Conservation (phyloP, 2,797 vertebrate genomes). For the Arrhamphus sclerolepis region DNA sequence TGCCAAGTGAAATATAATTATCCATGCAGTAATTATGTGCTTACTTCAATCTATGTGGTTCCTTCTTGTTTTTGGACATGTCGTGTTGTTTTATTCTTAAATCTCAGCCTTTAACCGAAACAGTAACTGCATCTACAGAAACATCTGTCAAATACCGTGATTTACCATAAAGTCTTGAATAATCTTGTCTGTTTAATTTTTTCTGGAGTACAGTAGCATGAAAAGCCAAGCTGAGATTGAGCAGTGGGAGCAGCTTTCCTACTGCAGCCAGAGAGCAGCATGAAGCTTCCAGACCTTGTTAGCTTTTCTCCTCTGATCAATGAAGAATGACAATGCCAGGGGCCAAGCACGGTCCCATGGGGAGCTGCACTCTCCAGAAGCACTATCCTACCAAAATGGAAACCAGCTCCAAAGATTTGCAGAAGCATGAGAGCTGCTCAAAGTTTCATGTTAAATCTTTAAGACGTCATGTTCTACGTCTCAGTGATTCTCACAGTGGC, state of each 20-base stretch:
- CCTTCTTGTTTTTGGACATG: too few species aligned
- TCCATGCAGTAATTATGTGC: too few species aligned
- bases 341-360: constrained; percentile 60
- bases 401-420: constrained; percentile 36
- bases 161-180: constrained; percentile 26
- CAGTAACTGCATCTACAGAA: background rate
- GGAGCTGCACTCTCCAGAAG: constrained; percentile 51
- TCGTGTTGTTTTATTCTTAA: too few species aligned
- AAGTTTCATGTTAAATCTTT: constrained; percentile 54
- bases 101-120: background rate
- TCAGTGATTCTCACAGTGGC: constrained; percentile 6
- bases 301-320: constrained; percentile 75
- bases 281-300: constrained; percentile 73
- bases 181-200: constrained; percentile 9
- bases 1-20: too few species aligned
- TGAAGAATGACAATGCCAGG: constrained; percentile 71
- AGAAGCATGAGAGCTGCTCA: constrained; percentile 35
- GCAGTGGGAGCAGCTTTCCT: constrained; percentile 50
- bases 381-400: constrained; percentile 55
- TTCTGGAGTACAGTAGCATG: constrained; percentile 6
- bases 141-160: background rate
- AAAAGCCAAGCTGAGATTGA: constrained; percentile 35
- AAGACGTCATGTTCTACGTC: constrained; percentile 56
- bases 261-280: constrained; percentile 54
- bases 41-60: too few species aligned